Evolutionary conservation across 2,888 invertebrate genomes (phyloP).

Genomic region (Zootermopsis nevadensis): DNA sequence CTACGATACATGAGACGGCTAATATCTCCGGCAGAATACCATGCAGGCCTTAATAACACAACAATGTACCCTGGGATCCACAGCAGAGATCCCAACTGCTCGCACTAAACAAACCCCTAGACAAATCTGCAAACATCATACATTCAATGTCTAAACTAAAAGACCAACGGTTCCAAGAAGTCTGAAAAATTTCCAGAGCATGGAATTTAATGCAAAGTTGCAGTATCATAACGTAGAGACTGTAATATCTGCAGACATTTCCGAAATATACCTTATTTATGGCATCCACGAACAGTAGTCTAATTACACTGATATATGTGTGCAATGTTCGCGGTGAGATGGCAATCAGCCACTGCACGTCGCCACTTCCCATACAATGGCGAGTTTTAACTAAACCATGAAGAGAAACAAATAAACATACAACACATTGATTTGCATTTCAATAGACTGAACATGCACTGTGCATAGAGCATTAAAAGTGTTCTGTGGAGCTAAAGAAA

Average conservation of each 20-base stretch:
- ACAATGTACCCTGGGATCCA: too few relatives aligned
- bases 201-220: neutral
- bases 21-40: too few relatives aligned
- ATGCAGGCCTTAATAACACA: too few relatives aligned
- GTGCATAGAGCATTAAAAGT: too few relatives aligned
- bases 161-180: neutral
- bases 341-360: too few relatives aligned
- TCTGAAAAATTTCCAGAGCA: neutral
- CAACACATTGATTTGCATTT: neutral
- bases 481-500: too few relatives aligned
- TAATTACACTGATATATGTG: slow-evolving; percentile 1
- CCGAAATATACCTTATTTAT: neutral
- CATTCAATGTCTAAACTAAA: neutral
- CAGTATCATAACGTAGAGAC: neutral
- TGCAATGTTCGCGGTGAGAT: neutral
- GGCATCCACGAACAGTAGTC: neutral
- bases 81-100: too few relatives aligned
- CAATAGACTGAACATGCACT: neutral
- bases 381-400: neutral
- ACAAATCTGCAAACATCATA: too few relatives aligned
- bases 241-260: slow-evolving; percentile 10
- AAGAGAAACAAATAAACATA: neutral
- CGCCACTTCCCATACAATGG: too few relatives aligned
- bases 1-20: too few relatives aligned
- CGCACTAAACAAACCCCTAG: too few relatives aligned